Evolutionary conservation across 2,888 invertebrate genomes (phyloP).

Genomic region (Mimumesa dahlbomi): DNA sequence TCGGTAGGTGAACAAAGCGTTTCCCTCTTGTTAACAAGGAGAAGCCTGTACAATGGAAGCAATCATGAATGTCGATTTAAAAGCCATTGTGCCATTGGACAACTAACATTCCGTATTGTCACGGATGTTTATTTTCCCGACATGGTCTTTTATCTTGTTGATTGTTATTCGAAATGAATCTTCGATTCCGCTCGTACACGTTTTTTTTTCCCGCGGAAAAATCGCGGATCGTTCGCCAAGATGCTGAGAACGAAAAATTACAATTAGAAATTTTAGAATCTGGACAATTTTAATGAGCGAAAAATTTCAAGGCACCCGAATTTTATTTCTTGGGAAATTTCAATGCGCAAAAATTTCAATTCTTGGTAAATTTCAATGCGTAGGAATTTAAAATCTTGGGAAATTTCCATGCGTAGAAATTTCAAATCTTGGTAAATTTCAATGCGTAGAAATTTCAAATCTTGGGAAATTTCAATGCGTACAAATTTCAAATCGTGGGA

Average conservation of each 20-base stretch:
- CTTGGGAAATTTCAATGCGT: no score
- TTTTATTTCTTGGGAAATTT: no score
- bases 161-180: background rate
- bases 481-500: no score
- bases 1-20: background rate
- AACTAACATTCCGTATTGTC: background rate
- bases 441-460: no score
- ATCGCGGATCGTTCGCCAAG: no score
- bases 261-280: background rate
- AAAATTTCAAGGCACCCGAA: background rate
- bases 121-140: background rate
- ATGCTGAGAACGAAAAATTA: no score
- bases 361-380: no score
- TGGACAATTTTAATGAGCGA: background rate
- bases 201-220: no score
- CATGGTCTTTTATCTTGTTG: background rate
- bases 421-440: no score
- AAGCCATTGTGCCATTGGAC: background rate
- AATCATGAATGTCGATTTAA: slow-evolving; percentile 1
- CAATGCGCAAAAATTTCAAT: no score
- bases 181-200: background rate
- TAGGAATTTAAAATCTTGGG: no score
- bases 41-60: background rate
- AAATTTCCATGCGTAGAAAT: no score
- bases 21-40: background rate